Conservation (phyloP, 2,113 vertebrate species). For the Raphicerus campestris region DNA sequence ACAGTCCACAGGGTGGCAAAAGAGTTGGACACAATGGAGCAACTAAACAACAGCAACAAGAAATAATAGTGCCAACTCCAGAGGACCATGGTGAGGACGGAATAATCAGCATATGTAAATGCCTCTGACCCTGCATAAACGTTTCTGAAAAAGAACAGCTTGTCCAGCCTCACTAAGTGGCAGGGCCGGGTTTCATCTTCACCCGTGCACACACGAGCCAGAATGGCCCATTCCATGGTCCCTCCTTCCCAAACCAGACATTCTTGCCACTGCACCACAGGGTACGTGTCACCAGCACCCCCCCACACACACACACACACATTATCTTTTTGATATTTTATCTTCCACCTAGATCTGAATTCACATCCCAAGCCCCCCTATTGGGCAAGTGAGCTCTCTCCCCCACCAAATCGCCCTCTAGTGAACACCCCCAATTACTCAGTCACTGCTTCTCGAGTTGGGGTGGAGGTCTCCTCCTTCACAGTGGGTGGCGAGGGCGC, state of each 20-base stretch:
- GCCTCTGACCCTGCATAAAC: neutral
- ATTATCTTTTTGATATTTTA: neutral
- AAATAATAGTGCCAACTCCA: neutral
- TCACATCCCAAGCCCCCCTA: neutral
- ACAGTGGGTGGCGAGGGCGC: slow-evolving; percentile 41
- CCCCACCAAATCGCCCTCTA: neutral
- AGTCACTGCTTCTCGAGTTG: neutral
- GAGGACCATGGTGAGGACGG: neutral
- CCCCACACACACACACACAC: accelerated
- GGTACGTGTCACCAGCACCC: accelerated
- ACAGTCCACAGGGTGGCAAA: neutral
- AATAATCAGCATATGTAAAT: accelerated
- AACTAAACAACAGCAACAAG: neutral
- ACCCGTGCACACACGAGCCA: neutral
- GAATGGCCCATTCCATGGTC: accelerated
- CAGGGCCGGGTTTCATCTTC: neutral
- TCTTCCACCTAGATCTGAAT: neutral
- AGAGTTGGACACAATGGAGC: neutral
- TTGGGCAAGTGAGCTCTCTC: neutral
- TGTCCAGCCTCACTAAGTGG: neutral
- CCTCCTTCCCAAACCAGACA: neutral
- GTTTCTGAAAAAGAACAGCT: neutral
- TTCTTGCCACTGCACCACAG: neutral
- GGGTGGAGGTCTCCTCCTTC: neutral
- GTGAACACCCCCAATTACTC: no score